Conservation (phyloP, 2,797 vertebrate species). For the Podarcis lilfordi region DNA sequence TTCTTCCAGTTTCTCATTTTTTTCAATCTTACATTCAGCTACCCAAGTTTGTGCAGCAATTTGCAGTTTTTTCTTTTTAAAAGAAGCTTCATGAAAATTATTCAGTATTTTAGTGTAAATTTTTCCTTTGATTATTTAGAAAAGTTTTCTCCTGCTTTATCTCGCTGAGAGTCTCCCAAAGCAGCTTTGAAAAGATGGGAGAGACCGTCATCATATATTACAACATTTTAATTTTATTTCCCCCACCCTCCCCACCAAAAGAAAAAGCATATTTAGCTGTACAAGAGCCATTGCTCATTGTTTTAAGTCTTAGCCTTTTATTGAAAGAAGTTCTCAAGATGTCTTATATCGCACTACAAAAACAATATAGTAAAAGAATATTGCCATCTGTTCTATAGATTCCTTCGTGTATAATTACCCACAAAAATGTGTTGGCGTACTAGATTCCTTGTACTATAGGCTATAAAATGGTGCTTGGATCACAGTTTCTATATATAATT, state of each 20-base stretch:
- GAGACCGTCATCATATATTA: too few species aligned
- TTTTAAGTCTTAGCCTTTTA: background rate
- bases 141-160: background rate
- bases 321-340: background rate
- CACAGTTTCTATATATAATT: conserved; percentile 45
- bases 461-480: conserved; percentile 50
- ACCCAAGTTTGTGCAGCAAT: too few species aligned
- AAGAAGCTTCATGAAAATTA: too few species aligned
- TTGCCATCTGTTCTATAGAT: conserved; percentile 38
- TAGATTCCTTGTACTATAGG: background rate
- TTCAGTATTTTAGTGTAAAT: too few species aligned
- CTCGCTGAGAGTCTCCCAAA: background rate
- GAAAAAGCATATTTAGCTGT: background rate
- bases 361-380: conserved; percentile 23
- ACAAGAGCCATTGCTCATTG: background rate
- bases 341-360: conserved; percentile 37
- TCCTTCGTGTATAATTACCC: conserved; percentile 27
- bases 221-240: background rate
- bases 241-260: background rate
- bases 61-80: too few species aligned
- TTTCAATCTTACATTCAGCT: too few species aligned
- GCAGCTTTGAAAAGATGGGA: background rate
- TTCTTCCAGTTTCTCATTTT: too few species aligned
- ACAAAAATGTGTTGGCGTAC: conserved; percentile 24
- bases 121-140: background rate